Conservation (phyloP, 2,113 vertebrate species). For the Oenanthe oenanthe region DNA sequence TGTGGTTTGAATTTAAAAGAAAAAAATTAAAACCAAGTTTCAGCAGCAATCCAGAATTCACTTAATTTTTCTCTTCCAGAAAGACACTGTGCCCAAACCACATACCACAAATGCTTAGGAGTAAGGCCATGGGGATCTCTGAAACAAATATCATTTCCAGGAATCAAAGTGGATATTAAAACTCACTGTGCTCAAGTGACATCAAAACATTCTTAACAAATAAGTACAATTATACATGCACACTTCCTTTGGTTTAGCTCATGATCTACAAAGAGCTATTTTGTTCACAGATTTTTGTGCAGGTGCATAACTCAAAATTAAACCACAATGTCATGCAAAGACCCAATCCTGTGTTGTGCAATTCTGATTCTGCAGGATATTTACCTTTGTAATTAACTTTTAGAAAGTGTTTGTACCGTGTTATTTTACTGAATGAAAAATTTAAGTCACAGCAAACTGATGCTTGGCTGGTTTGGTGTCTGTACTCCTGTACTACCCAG, state of each 20-base stretch:
- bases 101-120: neutral
- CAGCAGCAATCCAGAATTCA: neutral
- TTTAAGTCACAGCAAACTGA: neutral
- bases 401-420: accelerated
- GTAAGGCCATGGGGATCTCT: neutral
- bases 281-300: neutral
- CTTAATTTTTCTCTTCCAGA: neutral
- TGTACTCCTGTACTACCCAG: neutral
- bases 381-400: neutral
- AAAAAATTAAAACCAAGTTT: neutral
- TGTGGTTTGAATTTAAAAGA: neutral
- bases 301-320: neutral
- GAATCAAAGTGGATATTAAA: neutral
- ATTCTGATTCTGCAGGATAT: neutral
- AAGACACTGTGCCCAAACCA: neutral
- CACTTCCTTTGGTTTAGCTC: neutral
- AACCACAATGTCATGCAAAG: neutral
- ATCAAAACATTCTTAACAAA: neutral
- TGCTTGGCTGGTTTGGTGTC: neutral
- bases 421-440: neutral
- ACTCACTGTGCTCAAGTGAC: neutral
- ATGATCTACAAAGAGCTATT: neutral
- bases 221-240: neutral
- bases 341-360: neutral
- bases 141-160: neutral